These are phyloP conservation scores for Austrofundulus limnaeus DNA, from an alignment of 2,113 vertebrate species.

Conservation along the genomic window DNA sequence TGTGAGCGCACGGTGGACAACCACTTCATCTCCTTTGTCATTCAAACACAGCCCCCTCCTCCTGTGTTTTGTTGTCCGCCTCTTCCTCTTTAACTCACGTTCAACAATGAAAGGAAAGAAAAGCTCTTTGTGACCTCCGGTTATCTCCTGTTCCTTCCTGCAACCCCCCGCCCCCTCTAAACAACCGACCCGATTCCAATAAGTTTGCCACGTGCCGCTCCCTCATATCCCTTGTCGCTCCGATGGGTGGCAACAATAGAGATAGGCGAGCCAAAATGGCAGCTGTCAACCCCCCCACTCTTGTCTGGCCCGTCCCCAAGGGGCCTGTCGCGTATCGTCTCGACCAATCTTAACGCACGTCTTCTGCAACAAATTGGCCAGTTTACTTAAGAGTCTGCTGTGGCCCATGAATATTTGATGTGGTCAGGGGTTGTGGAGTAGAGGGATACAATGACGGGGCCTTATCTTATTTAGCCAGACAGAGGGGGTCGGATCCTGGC, in stretches of 20 bases:
- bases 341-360: slow-evolving; percentile 76
- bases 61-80: slow-evolving; percentile 18
- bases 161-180: slow-evolving; percentile 27
- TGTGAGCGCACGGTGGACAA: slow-evolving; percentile 9
- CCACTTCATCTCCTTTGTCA: slow-evolving; percentile 58
- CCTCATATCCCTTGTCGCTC: slow-evolving; percentile 29
- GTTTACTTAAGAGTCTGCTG: slow-evolving; percentile 81
- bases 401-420: slow-evolving; percentile 82
- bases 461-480: slow-evolving; percentile 82
- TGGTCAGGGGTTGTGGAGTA: slow-evolving; percentile 57
- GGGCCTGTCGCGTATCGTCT: slow-evolving; percentile 63
- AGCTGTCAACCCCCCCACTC: slow-evolving; percentile 26
- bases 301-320: slow-evolving; percentile 40
- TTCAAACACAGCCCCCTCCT: slow-evolving; percentile 49
- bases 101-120: slow-evolving; percentile 18
- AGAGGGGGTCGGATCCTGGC: slow-evolving; percentile 60
- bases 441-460: slow-evolving; percentile 74
- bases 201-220: slow-evolving; percentile 50
- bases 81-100: slow-evolving; percentile 37
- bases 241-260: slow-evolving; percentile 65
- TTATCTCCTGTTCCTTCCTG: slow-evolving; percentile 42
- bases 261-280: slow-evolving; percentile 67
- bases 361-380: slow-evolving; percentile 82
- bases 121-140: slow-evolving; percentile 46
- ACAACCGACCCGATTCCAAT: slow-evolving; percentile 51